Base-by-base conservation (phyloP, 2,797 vertebrate species). In the Gymnocypris eckloni region DNA sequence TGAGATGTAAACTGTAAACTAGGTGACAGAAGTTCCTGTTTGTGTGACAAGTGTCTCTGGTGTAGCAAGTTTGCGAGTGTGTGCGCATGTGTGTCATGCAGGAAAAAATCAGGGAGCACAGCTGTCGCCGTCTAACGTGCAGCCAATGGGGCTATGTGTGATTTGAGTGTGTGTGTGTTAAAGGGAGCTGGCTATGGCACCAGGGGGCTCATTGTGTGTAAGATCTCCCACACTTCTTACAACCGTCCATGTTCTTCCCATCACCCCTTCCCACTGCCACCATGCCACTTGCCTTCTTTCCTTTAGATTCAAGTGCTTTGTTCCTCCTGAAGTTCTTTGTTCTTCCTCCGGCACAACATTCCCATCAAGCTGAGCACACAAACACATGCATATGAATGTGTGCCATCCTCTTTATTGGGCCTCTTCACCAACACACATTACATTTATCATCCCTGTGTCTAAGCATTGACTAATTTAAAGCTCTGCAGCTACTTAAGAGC, bases 1-100 rank as follows among this genome's bases (percentile, higher is more conserved):
- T 95, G 94, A 95, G 94, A 91, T 91, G 93, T 93, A 93, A 95
- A 96, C 90, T 94, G 93, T 93, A 93, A 94, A 95, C 94, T 94
- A 84, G 86, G 76, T 92, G 93, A 93, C 91, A 92, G 88, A 86
- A 90, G 89, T 92, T 94, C 93, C 93, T 91, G 89, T 90, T 86
- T 87, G 88, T 87, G 82, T 87, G 84, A 84, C 84, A 90, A 87
- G 89, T 81, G 86, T 70, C 86, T 86, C 45, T 67, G 41, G 41
- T 64, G 76, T 20, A 64, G 70, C 64, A 79, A 50, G 83, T 78
- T 54, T 72, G 83, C 20, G 37, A 52, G 76, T 56, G 84, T 78
- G 76, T 43, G 56, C 25, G 25, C 70, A n/a, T 77, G 52, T 81
- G 81, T 75, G 78, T 76, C 86, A 41, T 87, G 66, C 25, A 90